A percentile compares a stretch with the other conserved stretches of the same genome.
Evolutionary conservation across 2,888 invertebrate species (phyloP).

Genomic region (Thecocarcelia acutangulata): DNA sequence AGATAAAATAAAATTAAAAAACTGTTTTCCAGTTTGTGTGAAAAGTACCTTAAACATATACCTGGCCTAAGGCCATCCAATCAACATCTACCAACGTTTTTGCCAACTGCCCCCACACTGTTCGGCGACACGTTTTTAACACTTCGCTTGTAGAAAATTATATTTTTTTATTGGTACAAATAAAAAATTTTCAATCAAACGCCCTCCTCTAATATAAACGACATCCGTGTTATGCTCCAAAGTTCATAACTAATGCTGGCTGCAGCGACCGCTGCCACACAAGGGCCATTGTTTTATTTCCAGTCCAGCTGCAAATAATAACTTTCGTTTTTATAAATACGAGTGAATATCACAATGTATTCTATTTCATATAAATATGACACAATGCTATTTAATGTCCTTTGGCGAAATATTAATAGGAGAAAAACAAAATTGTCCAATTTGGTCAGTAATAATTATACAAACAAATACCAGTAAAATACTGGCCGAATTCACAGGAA

Average conservation of each 20-base stretch:
- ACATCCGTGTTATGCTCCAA: conserved; percentile 15
- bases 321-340: conserved; percentile 27
- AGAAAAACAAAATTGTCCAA: background rate
- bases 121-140: background rate
- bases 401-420: background rate
- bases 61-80: conserved; percentile 32
- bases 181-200: too few species aligned
- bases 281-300: conserved; percentile 17
- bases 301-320: conserved; percentile 22
- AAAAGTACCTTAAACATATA: conserved; percentile 39
- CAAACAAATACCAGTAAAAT: conserved; percentile 13
- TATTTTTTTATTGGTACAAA: background rate
- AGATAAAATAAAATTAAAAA: conserved; percentile 28
- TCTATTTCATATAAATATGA: conserved; percentile 42
- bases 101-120: background rate
- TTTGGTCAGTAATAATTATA: background rate
- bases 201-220: background rate
- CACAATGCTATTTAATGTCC: conserved; percentile 7
- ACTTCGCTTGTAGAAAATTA: background rate
- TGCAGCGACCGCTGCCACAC: background rate
- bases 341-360: conserved; percentile 43
- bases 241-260: conserved; percentile 45
- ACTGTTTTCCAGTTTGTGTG: conserved; percentile 6
- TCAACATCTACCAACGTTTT: conserved; percentile 1
- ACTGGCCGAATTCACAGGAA: too few species aligned